A percentile compares a stretch with the other conserved stretches of the same genome.
Evolutionary conservation across 2,113 vertebrate species (phyloP).

Genomic region (Eulemur macaco): DNA sequence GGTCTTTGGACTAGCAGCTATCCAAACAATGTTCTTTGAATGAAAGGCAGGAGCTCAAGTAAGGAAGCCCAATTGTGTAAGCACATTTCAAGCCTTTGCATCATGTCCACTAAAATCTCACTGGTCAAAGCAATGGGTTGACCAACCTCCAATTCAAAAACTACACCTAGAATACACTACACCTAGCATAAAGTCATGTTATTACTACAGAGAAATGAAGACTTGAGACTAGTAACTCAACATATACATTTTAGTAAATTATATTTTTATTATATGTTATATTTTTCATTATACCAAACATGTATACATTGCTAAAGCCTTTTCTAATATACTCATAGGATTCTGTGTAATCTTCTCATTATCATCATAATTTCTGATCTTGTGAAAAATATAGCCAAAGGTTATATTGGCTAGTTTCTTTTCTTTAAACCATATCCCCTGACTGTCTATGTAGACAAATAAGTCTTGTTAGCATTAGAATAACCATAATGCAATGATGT

Average conservation of each 20-base stretch:
- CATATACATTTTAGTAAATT: neutral
- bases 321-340: neutral
- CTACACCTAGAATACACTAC: neutral
- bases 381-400: neutral
- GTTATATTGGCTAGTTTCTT: neutral
- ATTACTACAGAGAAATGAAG: neutral
- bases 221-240: neutral
- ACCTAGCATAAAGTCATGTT: neutral
- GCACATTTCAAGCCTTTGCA: neutral
- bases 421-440: constrained; percentile 27
- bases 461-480: neutral
- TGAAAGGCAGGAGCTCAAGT: neutral
- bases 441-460: neutral
- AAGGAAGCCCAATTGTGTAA: neutral
- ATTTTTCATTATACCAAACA: neutral
- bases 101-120: neutral
- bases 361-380: neutral
- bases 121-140: neutral
- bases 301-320: neutral
- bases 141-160: neutral
- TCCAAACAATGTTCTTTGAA: neutral
- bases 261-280: neutral
- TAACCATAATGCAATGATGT: constrained; percentile 5
- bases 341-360: neutral
- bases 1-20: neutral